Evolutionary conservation across 92 coral and sea anemone species (phyloP), one percentile per base, ranked within the genome.

Genomic region (Porites cylindrica): DNA sequence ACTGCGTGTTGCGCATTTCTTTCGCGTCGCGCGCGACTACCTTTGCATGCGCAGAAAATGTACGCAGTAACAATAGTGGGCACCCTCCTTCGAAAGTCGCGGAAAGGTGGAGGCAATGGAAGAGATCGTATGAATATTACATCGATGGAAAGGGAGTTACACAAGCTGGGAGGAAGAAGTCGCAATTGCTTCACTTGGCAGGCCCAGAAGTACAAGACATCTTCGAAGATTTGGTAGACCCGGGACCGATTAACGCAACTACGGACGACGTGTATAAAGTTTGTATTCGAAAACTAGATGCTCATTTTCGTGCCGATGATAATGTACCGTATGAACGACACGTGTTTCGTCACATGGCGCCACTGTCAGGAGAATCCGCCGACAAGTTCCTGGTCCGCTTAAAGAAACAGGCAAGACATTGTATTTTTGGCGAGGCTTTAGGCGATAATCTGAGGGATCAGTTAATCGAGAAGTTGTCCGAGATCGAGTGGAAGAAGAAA

Each of bases 381-480:
- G 91, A 90, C 72, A 91, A 90, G 47, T 86, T 81, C 32, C 79
- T 83, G 6, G 69, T 79, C 29, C 84, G 90, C 12, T 56, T 86
- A 50, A 66, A 84, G n/a, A 69, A 87, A 82, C 93, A 92, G 84
- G 90, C 92, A 52, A 64, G 89, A 19, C 88, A 77, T 73, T 88
- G 94, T 84, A 77, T 89, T 81, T 92, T 92, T 76, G 92, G 91
- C 1, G 59, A 82, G 12, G 69, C 81, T 75, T 66, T 88, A 60
- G 80, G 83, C 21, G 93, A 86, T 13, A 92, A 90, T 64, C 32
- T 92, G 61, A 73, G 91, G 47, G 93, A 92, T 80, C 95, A 89
- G 32, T 85, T 92, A 12, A 92, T 85, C n/a, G 95, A 92, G 63
- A 78, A 91, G 59, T 51, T 88, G 47, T 69, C 43, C 64, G 53